Percentiles rank a stretch among this genome's conserved stretches.
Evolutionary conservation across 2,113 vertebrate genomes (phyloP).

Genomic region (Nothocercus julius): DNA sequence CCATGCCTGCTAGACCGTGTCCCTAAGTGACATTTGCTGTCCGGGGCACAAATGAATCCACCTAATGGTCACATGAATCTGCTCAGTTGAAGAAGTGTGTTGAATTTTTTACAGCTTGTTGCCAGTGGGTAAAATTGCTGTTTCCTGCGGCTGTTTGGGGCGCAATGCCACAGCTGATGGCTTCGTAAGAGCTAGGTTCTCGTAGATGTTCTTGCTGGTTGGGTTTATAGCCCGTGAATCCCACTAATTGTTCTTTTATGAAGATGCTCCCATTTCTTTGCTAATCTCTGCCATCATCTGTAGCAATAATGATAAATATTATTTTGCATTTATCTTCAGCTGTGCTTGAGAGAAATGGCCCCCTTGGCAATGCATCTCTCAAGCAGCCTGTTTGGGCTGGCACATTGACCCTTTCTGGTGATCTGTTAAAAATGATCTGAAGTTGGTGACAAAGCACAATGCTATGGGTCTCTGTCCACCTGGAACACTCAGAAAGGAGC

Average conservation of each 20-base stretch:
- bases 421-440: background rate
- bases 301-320: background rate
- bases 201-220: background rate
- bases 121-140: background rate
- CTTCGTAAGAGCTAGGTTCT: background rate
- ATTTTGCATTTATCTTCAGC: background rate
- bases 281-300: background rate
- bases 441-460: background rate
- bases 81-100: background rate
- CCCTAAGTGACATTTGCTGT: background rate
- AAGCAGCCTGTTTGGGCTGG: background rate
- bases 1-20: too few species aligned
- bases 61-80: background rate
- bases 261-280: background rate
- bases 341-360: background rate
- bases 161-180: too few species aligned
- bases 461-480: background rate
- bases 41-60: background rate
- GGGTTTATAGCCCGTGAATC: background rate
- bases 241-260: background rate
- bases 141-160: too few species aligned
- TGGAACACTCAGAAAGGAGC: background rate
- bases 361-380: background rate
- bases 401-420: background rate
- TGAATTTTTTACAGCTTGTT: background rate